Evolutionary conservation across 30 jellyfish, hydroid and myxozoan species (phyloP).

Genomic region (Aurelia sp.): DNA sequence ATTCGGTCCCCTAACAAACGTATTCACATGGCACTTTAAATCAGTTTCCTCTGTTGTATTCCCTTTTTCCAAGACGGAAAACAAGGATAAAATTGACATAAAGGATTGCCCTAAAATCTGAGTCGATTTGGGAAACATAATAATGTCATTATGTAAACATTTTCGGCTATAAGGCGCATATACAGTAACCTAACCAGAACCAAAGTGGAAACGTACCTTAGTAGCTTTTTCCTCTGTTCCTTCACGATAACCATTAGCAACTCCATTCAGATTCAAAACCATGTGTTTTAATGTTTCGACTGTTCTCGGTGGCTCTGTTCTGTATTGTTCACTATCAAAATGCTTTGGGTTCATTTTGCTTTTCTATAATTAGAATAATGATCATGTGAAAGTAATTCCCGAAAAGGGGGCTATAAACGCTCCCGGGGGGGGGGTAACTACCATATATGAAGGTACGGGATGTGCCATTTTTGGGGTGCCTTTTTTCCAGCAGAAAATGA

Average conservation of each 20-base stretch:
- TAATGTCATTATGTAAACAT: too few relatives aligned
- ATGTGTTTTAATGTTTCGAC: conserved; percentile 74
- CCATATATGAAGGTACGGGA: too few relatives aligned
- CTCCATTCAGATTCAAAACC: conserved; percentile 55
- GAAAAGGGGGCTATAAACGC: too few relatives aligned
- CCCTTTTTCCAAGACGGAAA: too few relatives aligned
- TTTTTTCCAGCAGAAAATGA: too few relatives aligned
- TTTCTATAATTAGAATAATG: not conserved
- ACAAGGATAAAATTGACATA: too few relatives aligned
- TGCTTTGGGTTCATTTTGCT: not conserved
- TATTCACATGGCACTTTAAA: not conserved
- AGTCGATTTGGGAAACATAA: too few relatives aligned
- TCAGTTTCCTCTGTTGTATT: not conserved
- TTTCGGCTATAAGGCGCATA: too few relatives aligned
- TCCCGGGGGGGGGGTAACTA: too few relatives aligned
- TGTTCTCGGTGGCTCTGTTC: conserved; percentile 61
- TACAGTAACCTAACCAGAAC: not conserved
- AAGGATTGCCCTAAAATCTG: too few relatives aligned
- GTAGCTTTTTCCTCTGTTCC: not conserved
- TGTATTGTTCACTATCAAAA: not conserved
- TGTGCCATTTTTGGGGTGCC: too few relatives aligned
- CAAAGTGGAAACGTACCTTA: not conserved
- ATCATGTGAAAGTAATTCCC: too few relatives aligned
- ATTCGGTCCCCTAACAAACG: not conserved
- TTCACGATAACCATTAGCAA: conserved; percentile 6